Evolutionary conservation across 2,113 vertebrate genomes (phyloP).

Genomic region (Xenopus tropicalis): UCB_Xtro_10.0 CM004444.2:101367501-101368000

Average conservation of each 20-base stretch:
- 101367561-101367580: too few species aligned
- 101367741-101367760: conserved; percentile 98
- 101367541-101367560: too few species aligned
- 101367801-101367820: conserved; percentile 83
- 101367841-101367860: conserved; percentile 63
- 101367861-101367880: conserved; percentile 59
- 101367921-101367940: conserved; percentile 91
- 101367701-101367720: not conserved
- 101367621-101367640: too few species aligned
- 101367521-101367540: too few species aligned
- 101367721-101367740: conserved; percentile 53
- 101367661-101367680: too few species aligned
- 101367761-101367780: conserved; percentile 85
- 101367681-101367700: too few species aligned
- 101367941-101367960: conserved; percentile 89
- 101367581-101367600: too few species aligned
- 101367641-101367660: too few species aligned
- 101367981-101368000: too few species aligned
- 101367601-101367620: too few species aligned
- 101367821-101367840: conserved; percentile 64
- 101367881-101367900: conserved; percentile 59
- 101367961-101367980: not conserved
- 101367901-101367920: conserved; percentile 83
- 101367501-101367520: too few species aligned
- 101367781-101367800: conserved; percentile 88